Percentiles rank a stretch among this genome's conserved stretches.
Evolutionary conservation across 2,888 invertebrate genomes (phyloP).

Genomic region (Autographa pulchrina): DNA sequence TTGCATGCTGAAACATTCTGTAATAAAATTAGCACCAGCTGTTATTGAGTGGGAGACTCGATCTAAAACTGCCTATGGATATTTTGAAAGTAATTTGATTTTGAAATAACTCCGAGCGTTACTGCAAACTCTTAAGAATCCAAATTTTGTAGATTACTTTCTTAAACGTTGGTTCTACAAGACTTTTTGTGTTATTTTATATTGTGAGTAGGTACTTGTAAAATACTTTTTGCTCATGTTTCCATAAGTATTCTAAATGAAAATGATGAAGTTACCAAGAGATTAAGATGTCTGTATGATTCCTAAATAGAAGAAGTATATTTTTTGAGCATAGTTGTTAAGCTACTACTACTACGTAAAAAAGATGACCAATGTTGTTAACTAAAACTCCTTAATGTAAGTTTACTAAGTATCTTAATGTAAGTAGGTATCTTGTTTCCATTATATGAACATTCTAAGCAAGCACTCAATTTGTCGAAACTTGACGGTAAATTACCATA

Average conservation of each 20-base stretch:
- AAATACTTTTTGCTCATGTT: neutral
- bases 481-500: neutral
- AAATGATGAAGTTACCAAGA: no score
- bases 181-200: neutral
- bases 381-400: no score
- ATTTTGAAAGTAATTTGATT: conserved; percentile 4
- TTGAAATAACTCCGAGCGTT: neutral
- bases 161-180: neutral
- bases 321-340: no score
- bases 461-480: neutral
- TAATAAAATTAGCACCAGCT: neutral
- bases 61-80: neutral
- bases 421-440: neutral
- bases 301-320: no score
- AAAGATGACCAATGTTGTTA: no score
- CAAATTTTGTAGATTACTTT: neutral
- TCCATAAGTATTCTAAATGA: no score
- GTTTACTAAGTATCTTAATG: no score
- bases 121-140: neutral
- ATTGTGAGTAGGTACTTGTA: neutral
- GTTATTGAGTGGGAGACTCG: neutral
- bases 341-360: no score
- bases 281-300: no score
- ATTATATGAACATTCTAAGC: neutral
- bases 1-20: neutral